Evolutionary conservation across 2,797 vertebrate genomes (phyloP).

Genomic region (Microctenopoma steveboyesi): DNA sequence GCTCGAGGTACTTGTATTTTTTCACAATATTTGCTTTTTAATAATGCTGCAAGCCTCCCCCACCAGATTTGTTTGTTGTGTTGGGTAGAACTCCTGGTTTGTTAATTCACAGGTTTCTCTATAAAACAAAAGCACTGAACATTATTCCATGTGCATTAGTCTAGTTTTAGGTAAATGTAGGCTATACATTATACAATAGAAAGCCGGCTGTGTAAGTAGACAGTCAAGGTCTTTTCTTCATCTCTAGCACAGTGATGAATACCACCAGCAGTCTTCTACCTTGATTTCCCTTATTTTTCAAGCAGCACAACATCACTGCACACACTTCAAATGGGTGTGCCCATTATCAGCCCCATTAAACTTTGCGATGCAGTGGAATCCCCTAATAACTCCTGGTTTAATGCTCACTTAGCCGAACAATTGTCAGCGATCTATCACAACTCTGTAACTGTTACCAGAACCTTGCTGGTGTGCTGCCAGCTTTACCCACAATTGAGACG

Average conservation of each 20-base stretch:
- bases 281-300: neutral
- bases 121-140: neutral
- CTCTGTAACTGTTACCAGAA: conserved; percentile 43
- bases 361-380: conserved; percentile 21
- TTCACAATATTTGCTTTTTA: conserved; percentile 40
- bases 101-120: neutral
- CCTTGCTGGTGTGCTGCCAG: conserved; percentile 26
- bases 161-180: neutral
- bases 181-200: neutral
- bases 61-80: conserved; percentile 8
- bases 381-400: conserved; percentile 30
- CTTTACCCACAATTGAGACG: conserved; percentile 52
- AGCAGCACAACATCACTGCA: neutral
- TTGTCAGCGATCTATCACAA: conserved; percentile 46
- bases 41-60: conserved; percentile 15
- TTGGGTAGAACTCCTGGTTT: neutral
- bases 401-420: conserved; percentile 34
- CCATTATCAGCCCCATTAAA: conserved; percentile 45
- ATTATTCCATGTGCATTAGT: neutral
- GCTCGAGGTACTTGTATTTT: conserved; percentile 39
- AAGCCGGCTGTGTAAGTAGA: neutral
- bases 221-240: neutral
- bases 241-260: neutral
- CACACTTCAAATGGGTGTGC: neutral
- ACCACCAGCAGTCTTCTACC: neutral